Conservation (phyloP, 1,140 invertebrate species). For the Neotoxoptera formosana region DNA sequence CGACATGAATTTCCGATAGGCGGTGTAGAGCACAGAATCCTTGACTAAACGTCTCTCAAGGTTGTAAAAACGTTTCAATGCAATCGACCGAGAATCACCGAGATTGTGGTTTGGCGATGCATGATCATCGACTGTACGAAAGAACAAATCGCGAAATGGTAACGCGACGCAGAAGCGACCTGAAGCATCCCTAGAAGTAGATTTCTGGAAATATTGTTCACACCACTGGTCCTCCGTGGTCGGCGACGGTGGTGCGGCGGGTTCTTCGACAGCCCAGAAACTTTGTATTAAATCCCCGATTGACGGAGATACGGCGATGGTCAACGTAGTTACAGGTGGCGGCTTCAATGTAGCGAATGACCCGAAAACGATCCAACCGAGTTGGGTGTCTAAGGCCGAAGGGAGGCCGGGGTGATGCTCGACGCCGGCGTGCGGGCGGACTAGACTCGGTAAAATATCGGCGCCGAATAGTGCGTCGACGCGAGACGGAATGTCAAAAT, state of each 20-base stretch:
- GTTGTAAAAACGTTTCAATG: not conserved
- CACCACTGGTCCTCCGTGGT: no score
- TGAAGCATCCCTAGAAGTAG: not conserved
- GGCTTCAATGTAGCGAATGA: not conserved
- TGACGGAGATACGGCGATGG: not conserved
- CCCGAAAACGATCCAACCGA: not conserved
- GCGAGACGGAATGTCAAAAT: not conserved
- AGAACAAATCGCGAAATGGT: not conserved
- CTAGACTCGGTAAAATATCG: not conserved
- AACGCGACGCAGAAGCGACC: not conserved
- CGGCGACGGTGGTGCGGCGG: not conserved
- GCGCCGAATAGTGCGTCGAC: not conserved
- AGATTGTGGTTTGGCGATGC: not conserved
- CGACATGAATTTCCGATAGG: not conserved
- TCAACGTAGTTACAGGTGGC: not conserved
- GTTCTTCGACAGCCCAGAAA: conserved; percentile 9
- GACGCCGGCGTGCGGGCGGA: not conserved
- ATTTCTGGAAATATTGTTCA: no score
- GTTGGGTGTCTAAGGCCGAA: not conserved
- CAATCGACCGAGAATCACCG: not conserved
- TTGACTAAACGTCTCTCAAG: not conserved
- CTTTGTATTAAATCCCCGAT: not conserved
- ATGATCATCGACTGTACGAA: not conserved
- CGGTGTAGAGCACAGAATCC: not conserved
- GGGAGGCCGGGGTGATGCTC: no score